Conservation (phyloP, 2,888 invertebrate species). For the Tubiluchus corallicola region DNA sequence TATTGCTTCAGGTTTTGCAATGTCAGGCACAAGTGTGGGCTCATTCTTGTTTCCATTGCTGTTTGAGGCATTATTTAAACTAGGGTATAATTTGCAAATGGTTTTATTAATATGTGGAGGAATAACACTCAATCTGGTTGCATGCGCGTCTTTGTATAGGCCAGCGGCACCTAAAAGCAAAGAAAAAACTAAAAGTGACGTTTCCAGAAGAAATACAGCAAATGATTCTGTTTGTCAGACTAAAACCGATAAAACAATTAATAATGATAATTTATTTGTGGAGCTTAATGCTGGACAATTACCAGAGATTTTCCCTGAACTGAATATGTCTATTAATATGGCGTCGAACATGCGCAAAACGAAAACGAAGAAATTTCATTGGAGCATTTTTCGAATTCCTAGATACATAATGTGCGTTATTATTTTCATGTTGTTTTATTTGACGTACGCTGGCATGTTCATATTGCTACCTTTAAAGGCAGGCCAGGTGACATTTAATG, state of each 20-base stretch:
- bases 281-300: too few relatives aligned
- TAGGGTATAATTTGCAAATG: neutral
- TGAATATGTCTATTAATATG: too few relatives aligned
- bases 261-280: too few relatives aligned
- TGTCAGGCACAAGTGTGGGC: neutral
- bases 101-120: neutral
- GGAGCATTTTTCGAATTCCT: neutral
- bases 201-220: neutral
- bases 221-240: neutral
- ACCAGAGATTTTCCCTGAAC: too few relatives aligned
- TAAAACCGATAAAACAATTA: neutral
- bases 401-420: neutral
- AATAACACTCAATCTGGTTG: neutral
- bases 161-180: neutral
- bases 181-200: neutral
- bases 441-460: neutral
- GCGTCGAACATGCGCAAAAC: too few relatives aligned
- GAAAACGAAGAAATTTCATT: conserved; percentile 3
- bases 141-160: neutral
- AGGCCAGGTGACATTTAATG: too few relatives aligned
- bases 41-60: neutral
- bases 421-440: conserved; percentile 3
- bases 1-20: neutral
- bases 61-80: neutral
- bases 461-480: neutral